Evolutionary conservation across 2,888 invertebrate genomes (phyloP), one percentile per base, ranked within the genome.

Genomic region (Lysandra coridon): DNA sequence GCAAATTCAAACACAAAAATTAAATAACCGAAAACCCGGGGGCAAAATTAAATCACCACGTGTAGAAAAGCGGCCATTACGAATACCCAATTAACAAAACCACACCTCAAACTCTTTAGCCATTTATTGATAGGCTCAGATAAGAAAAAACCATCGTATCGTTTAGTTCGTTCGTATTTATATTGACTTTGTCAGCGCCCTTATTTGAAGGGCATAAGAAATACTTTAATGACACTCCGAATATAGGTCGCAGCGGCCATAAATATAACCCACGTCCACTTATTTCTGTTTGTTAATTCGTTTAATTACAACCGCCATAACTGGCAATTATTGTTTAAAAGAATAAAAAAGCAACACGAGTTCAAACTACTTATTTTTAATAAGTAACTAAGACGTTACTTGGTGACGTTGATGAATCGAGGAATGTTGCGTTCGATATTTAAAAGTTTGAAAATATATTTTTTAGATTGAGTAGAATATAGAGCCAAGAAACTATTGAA

Each of bases 301-400:
- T 90, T 90, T 90, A 90, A 93, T 93, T 92, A 90, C 88, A 86
- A 81, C 84, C 84, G 85, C 85, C 85, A 83, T 84, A 85, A 88
- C 91, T 90, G 88, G 89, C 91, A 92, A 93, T 93, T 93, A 92
- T 85, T 85, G 85, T 87, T 88, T 80, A 86, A 87, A 88, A 89
- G 89, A 88, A 90, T 87, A 87, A 88, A 87, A 90, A 85, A 89
- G 89, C 90, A 90, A 86, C 86, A 86, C 87, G 85, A 4, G 64
- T 64, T 33, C 33, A 86, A 82, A 91, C 88, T 91, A 91, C 90
- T 93, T 91, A 91, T 90, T 92, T 92, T 91, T 92, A 93, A 93
- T 93, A 92, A 91, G 86, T 91, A 92, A 94, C 92, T 91, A 86
- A 94, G 94, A 93, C 92, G 93, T 93, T 90, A 92, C 64, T 57